Conservation (phyloP, 2,888 invertebrate species). For the Brachyptera putata region DNA sequence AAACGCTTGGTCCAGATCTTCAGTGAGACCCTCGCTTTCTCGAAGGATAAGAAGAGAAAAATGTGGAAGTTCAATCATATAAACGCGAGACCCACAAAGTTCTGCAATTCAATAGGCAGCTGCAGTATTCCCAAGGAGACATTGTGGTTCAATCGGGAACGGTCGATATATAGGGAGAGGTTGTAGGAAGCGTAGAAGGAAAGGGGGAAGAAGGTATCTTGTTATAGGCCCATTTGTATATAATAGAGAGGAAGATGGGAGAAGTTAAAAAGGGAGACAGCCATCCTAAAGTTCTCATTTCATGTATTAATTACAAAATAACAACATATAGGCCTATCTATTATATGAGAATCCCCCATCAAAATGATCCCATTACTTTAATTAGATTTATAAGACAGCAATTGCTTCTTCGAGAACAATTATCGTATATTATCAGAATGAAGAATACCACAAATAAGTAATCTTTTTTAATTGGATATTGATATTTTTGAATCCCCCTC, state of each 20-base stretch:
- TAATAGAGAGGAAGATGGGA: background rate
- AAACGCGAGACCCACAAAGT: constrained; percentile 19
- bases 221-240: too few relatives aligned
- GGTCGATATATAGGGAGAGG: background rate
- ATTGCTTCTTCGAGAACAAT: background rate
- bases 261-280: background rate
- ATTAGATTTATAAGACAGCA: background rate
- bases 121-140: background rate
- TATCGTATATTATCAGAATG: background rate
- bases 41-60: constrained; percentile 7
- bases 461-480: background rate
- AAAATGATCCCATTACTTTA: background rate
- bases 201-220: background rate
- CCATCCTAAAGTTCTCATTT: too few relatives aligned
- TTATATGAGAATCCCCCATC: background rate
- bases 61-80: constrained; percentile 21
- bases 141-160: background rate
- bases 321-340: background rate
- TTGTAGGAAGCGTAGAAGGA: too few relatives aligned
- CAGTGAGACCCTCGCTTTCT: background rate
- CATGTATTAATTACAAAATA: background rate
- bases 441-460: background rate
- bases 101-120: constrained; percentile 23
- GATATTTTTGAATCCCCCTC: background rate
- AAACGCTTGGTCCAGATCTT: constrained; percentile 1